A percentile compares a stretch with the other conserved stretches of the same genome.
Conservation (phyloP, 2,888 invertebrate genomes). For the Drosophila formosana region DNA sequence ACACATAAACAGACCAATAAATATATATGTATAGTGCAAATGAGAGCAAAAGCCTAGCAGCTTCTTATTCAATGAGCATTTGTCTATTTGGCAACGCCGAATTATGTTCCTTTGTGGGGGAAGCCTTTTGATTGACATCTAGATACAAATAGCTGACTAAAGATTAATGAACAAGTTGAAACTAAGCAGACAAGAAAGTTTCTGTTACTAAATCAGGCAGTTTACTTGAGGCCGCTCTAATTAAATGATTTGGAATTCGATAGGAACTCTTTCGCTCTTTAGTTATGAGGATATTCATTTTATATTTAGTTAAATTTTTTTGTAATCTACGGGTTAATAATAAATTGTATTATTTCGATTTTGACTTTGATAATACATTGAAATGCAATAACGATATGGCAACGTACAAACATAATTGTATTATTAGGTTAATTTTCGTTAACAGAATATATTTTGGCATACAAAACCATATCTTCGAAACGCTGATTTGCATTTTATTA, state of each 20-base stretch:
- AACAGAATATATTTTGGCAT: constrained; percentile 5
- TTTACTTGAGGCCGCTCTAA: not conserved
- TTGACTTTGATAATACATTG: not conserved
- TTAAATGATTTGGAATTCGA: not conserved
- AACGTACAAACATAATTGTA: not conserved
- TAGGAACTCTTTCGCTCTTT: not conserved
- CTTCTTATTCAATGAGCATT: constrained; percentile 20
- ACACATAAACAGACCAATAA: constrained; percentile 41
- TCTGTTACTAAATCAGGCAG: not conserved
- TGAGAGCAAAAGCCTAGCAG: not conserved
- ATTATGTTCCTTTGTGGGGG: constrained; percentile 37
- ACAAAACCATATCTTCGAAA: constrained; percentile 6
- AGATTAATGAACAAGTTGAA: constrained; percentile 10
- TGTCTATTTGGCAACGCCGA: constrained; percentile 29
- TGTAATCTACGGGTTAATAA: not conserved
- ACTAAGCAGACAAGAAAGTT: constrained; percentile 6
- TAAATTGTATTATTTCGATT: not conserved
- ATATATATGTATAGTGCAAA: constrained; percentile 14
- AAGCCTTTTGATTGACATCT: constrained; percentile 15
- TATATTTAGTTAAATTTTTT: not conserved
- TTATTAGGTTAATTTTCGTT: constrained; percentile 9
- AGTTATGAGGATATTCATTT: too few relatives aligned
- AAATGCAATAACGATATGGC: not conserved
- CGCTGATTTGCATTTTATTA: constrained; percentile 46
- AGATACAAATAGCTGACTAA: constrained; percentile 11